Evolutionary conservation across 2,888 invertebrate species (phyloP).

Genomic region (Oxyteleia sp.): DNA sequence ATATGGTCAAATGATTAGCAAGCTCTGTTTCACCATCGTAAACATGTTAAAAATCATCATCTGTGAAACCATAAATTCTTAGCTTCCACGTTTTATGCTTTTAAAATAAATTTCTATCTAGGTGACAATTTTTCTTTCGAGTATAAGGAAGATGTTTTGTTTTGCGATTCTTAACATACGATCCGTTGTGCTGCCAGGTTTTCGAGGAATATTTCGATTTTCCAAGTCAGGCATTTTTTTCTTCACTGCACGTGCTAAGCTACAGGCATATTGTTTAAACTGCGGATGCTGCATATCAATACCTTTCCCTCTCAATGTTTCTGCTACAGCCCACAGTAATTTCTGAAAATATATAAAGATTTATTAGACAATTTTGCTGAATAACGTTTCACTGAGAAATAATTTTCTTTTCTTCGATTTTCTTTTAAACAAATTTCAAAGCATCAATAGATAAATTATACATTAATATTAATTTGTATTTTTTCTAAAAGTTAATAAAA

Average conservation of each 20-base stretch:
- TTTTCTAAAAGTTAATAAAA: no score
- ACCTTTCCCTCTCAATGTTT: conserved; percentile 92
- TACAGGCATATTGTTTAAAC: conserved; percentile 92
- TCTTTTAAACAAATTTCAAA: no score
- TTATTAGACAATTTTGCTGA: no score
- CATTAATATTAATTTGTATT: no score
- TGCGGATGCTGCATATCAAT: conserved; percentile 91
- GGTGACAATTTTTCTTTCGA: conserved; percentile 79
- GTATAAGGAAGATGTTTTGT: conserved; percentile 82
- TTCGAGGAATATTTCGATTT: conserved; percentile 86
- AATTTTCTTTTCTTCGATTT: no score
- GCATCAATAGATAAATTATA: no score
- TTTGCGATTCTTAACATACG: conserved; percentile 91
- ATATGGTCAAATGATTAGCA: no score
- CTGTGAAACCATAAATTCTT: conserved; percentile 16
- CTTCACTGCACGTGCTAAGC: conserved; percentile 91
- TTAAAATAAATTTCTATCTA: conserved; percentile 39
- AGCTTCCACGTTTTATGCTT: background rate
- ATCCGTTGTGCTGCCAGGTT: conserved; percentile 91
- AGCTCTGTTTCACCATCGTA: no score
- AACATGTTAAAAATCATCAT: no score
- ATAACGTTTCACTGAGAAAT: no score
- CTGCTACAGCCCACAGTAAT: conserved; percentile 94
- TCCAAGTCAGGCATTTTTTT: conserved; percentile 89
- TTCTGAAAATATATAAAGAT: conserved; percentile 88